Conservation (phyloP, 2,113 vertebrate genomes). For the Colaptes auratus region DNA sequence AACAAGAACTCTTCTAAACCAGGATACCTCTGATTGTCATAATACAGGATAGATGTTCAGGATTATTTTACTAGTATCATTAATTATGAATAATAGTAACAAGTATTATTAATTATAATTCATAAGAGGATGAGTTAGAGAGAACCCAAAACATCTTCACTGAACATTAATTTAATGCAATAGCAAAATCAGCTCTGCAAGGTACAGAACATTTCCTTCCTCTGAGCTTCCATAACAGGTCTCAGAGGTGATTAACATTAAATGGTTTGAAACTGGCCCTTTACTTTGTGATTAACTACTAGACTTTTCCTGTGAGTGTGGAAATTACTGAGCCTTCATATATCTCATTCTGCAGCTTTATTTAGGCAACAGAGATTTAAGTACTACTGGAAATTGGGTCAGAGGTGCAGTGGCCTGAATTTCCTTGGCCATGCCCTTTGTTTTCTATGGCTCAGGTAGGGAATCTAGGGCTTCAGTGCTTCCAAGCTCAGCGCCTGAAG, state of each 20-base stretch:
- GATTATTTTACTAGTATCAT: not conserved
- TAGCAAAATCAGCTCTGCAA: not conserved
- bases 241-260: not conserved
- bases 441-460: accelerated
- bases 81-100: no score
- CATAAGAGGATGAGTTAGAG: no score
- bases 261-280: not conserved
- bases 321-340: not conserved
- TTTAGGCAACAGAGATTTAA: not conserved
- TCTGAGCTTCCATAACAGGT: not conserved
- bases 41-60: not conserved
- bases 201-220: not conserved
- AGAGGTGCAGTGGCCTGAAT: not conserved
- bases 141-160: not conserved
- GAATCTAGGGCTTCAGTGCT: not conserved
- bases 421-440: not conserved
- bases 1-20: not conserved
- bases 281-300: not conserved
- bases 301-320: not conserved
- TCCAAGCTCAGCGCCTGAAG: not conserved
- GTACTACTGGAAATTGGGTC: not conserved
- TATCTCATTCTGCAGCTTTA: not conserved
- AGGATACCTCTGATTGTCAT: not conserved
- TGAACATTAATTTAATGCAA: not conserved
- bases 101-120: no score